Percentiles rank a stretch among this genome's conserved stretches.
These are phyloP conservation scores for Caenorhabditis sp. DNA, from an alignment of 2,888 invertebrate species.

Conservation along the genomic window DNA sequence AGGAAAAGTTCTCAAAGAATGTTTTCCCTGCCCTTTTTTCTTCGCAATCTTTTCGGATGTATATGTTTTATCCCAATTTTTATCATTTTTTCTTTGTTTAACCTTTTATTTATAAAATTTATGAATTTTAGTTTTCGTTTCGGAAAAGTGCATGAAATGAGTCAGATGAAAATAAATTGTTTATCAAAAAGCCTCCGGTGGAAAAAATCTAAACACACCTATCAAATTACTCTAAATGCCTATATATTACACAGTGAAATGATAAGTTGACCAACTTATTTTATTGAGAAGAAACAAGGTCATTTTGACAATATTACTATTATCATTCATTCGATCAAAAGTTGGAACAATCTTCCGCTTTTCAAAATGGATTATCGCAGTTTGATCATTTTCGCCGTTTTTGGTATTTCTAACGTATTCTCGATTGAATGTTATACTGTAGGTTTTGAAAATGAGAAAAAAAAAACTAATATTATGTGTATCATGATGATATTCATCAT, in stretches of 20 bases:
- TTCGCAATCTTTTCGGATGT: not conserved
- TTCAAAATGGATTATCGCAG: not conserved
- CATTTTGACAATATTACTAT: not conserved
- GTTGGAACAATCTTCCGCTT: not conserved
- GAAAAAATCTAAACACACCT: not conserved
- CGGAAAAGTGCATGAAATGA: not conserved
- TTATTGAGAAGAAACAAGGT: not conserved
- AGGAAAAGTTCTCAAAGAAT: not conserved
- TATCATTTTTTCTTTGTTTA: not conserved
- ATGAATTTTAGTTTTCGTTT: not conserved
- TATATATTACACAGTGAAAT: not conserved
- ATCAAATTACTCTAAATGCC: not conserved
- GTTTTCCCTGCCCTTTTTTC: not conserved
- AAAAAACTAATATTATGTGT: too few species aligned
- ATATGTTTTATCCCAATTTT: not conserved
- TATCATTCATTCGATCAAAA: not conserved
- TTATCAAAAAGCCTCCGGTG: not conserved
- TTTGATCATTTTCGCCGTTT: not conserved
- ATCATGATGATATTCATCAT: too few species aligned
- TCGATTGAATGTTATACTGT: constrained; percentile 33
- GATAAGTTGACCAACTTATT: not conserved
- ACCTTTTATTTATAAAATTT: not conserved
- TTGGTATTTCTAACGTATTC: not conserved
- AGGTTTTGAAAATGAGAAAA: not conserved
- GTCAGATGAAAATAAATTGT: not conserved